Conservation (phyloP, 2,113 vertebrate species). For the Camelus dromedarius region DNA sequence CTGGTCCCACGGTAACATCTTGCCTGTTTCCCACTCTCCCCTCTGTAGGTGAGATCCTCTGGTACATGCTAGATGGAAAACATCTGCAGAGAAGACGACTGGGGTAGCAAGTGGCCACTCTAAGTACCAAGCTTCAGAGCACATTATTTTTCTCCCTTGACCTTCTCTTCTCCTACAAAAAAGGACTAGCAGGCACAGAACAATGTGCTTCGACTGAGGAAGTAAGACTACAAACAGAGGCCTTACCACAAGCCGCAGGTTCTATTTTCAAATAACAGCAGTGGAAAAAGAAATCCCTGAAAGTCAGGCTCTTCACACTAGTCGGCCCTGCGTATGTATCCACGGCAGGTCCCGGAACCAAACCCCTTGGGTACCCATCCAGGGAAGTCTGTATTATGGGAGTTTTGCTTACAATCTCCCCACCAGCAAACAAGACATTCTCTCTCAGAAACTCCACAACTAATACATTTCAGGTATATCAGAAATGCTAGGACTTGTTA, state of each 20-base stretch:
- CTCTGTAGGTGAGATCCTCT: not conserved
- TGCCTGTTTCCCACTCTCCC: not conserved
- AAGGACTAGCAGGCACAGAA: not conserved
- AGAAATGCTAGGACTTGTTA: not conserved
- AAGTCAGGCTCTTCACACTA: not conserved
- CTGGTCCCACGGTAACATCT: rapidly evolving
- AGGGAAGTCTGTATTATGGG: not conserved
- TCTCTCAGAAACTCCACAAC: conserved; percentile 10
- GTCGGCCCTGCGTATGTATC: rapidly evolving
- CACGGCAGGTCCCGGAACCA: not conserved
- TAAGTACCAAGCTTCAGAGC: not conserved
- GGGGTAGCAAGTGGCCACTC: not conserved
- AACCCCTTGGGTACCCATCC: rapidly evolving
- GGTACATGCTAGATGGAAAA: not conserved
- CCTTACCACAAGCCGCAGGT: not conserved
- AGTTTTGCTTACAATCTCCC: not conserved
- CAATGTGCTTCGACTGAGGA: not conserved
- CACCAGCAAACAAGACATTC: not conserved
- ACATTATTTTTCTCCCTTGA: not conserved
- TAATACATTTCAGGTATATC: not conserved
- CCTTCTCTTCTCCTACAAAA: conserved; percentile 7
- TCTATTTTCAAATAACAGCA: not conserved
- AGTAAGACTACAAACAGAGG: not conserved
- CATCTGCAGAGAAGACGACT: not conserved
- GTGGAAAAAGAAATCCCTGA: not conserved